Conservation (phyloP, 2,888 invertebrate genomes). For the Chydorus sphaericus region DNA sequence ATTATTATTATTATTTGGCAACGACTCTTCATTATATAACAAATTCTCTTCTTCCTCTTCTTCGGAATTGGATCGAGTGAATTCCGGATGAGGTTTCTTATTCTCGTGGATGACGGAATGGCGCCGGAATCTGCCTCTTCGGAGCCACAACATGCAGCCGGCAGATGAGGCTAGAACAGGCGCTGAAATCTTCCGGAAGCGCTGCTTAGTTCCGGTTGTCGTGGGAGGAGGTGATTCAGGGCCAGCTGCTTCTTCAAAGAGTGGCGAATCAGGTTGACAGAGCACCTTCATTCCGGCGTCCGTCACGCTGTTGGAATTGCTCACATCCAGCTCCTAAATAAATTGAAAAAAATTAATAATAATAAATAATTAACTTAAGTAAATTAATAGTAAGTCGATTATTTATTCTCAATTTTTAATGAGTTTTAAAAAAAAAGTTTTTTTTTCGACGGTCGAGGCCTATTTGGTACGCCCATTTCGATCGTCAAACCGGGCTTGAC, state of each 20-base stretch:
- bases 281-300: neutral
- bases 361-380: neutral
- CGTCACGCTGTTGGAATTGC: neutral
- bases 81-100: neutral
- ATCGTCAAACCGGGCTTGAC: no score
- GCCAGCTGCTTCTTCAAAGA: neutral
- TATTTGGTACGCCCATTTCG: no score
- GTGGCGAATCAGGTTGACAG: neutral
- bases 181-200: conserved; percentile 1
- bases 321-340: conserved; percentile 4
- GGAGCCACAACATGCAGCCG: conserved; percentile 4
- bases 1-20: neutral
- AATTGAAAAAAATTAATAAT: neutral
- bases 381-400: neutral
- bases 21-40: neutral
- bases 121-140: neutral
- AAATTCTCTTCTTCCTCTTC: neutral
- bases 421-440: no score
- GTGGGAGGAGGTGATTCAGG: neutral
- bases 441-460: no score
- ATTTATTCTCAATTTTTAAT: no score
- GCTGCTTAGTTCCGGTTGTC: no score
- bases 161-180: neutral
- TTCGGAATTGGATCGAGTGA: no score
- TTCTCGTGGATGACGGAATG: neutral